Evolutionary conservation across 2,797 vertebrate genomes (phyloP), one percentile per base, ranked within the genome.

Genomic region (Acipenser oxyrinchus): DNA sequence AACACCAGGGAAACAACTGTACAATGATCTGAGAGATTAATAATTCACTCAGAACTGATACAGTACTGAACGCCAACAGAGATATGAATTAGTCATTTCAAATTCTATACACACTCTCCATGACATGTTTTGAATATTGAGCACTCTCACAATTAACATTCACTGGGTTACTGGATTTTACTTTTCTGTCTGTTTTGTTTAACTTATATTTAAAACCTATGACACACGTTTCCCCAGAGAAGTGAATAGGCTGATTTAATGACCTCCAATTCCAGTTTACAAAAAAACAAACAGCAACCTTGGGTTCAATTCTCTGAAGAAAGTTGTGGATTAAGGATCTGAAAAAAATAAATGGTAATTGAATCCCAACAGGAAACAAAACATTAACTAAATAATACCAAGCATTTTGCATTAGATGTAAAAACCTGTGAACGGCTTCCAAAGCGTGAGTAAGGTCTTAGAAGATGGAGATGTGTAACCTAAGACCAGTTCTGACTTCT

Each of bases 211-310:
- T 85, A 81, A 82, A 80, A 79, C 76, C 52, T 11, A 15, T 18
- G 5, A 37, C 37, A 10, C 53, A 70, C 75, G 68, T n/a, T 51
- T 79, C 72, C 63, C 70, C 75, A 72, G 79, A 74, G 68, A 37
- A 86, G 84, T 79, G 80, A 84, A 83, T 79, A 77, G 80, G 73
- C 79, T 79, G 77, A 78, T 82, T 84, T 88, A 87, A 87, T 86
- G 83, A 87, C 83, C 67, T 72, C 67, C 73, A 76, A 79, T 73
- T 83, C 81, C 83, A 85, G 81, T 80, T 79, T 83, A 82, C 73
- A 77, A 76, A 69, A 71, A 77, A 81, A 85, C 37, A 37, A 37
- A 5, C 37, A 37, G 5, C 37, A 86, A 87, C 48, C 15, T 62
- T 37, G 60, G 82, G 83, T 83, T 85, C 78, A 83, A 78, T 71